These are phyloP conservation scores for Lingula anatina DNA, from an alignment of 2,888 invertebrate species.

Conservation along the genomic window DNA sequence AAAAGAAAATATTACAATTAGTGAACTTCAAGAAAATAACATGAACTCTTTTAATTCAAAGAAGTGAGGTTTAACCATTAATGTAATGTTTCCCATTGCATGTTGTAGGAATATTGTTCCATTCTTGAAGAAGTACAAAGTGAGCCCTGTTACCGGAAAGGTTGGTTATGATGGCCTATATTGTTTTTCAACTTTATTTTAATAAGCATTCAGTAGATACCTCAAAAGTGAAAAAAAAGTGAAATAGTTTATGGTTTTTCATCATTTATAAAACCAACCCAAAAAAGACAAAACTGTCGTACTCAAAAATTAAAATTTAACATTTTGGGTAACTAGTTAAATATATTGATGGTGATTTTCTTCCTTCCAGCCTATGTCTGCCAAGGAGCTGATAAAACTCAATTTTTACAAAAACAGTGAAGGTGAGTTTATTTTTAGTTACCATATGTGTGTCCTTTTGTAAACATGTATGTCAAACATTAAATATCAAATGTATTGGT, in stretches of 20 bases:
- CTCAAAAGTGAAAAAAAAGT: too few relatives aligned
- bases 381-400: conserved; percentile 76
- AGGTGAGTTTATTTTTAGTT: conserved; percentile 31
- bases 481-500: conserved; percentile 5
- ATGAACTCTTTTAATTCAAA: too few relatives aligned
- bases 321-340: too few relatives aligned
- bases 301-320: too few relatives aligned
- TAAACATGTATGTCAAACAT: neutral
- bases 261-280: too few relatives aligned
- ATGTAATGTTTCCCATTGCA: too few relatives aligned
- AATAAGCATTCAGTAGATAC: too few relatives aligned
- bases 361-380: conserved; percentile 65
- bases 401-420: conserved; percentile 83
- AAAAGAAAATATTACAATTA: too few relatives aligned
- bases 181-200: neutral
- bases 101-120: conserved; percentile 69
- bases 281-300: too few relatives aligned
- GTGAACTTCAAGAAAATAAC: too few relatives aligned
- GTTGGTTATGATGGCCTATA: conserved; percentile 53
- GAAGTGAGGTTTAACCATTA: too few relatives aligned
- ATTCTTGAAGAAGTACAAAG: conserved; percentile 83
- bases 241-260: too few relatives aligned
- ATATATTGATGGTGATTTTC: conserved; percentile 8
- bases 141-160: conserved; percentile 91
- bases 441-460: neutral